These are phyloP conservation scores for Delichon dasypus DNA, from an alignment of 2,797 vertebrate genomes.

Conservation along the genomic window DNA sequence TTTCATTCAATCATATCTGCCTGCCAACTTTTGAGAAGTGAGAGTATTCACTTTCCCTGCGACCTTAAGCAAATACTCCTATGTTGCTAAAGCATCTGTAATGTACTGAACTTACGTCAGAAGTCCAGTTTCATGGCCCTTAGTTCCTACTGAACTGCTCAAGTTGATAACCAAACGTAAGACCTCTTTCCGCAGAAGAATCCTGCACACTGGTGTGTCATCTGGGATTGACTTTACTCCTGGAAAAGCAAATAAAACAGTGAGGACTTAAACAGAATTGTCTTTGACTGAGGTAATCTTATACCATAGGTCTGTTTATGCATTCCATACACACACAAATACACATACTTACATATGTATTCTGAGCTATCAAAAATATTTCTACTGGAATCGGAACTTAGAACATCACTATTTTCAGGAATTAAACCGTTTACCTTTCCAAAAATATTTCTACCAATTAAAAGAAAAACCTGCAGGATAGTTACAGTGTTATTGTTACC, in stretches of 20 bases:
- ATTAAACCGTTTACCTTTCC: neutral
- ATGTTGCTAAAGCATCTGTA: neutral
- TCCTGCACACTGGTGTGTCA: constrained; percentile 92
- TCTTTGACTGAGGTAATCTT: neutral
- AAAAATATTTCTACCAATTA: neutral
- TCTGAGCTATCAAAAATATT: neutral
- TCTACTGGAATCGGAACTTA: neutral
- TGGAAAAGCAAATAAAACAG: constrained; percentile 57
- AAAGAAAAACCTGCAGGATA: neutral
- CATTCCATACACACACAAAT: neutral
- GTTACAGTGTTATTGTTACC: neutral
- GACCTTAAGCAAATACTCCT: neutral
- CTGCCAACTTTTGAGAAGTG: neutral
- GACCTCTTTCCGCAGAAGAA: constrained; percentile 95
- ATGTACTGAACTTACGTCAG: constrained; percentile 86
- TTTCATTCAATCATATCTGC: neutral
- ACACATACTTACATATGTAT: accelerated
- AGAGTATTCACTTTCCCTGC: neutral
- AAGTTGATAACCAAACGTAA: constrained; percentile 95
- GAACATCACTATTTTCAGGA: neutral
- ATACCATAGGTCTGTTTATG: neutral
- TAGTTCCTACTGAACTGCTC: constrained; percentile 98
- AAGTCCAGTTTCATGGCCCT: constrained; percentile 97
- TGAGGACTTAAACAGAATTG: neutral
- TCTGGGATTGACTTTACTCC: constrained; percentile 93